A percentile compares a stretch with the other conserved stretches of the same genome.
phyloP scores from a whole-genome alignment of 2,113 vertebrate species.

The Hippocampus zosterae region DNA sequence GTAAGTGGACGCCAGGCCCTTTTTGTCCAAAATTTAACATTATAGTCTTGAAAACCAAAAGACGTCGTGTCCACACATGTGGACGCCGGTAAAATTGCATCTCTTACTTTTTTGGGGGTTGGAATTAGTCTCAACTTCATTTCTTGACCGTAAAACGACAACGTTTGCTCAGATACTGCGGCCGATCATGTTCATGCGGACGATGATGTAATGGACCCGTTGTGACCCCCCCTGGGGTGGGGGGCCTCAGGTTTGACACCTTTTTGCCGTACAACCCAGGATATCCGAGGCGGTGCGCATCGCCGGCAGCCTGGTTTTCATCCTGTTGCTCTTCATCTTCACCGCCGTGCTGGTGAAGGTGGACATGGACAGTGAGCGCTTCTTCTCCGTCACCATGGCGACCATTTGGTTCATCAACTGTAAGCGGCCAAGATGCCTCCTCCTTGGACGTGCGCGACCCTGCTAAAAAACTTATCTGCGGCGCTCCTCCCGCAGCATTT shows the following conservation, averaged over 20 bases:
- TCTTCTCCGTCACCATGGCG: slow-evolving; percentile 84
- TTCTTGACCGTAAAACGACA: neutral
- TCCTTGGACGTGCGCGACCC: too few species aligned
- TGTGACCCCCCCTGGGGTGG: too few species aligned
- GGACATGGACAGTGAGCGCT: slow-evolving; percentile 65
- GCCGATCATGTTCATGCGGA: too few species aligned
- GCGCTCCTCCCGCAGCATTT: slow-evolving; percentile 65
- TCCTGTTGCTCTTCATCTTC: slow-evolving; percentile 79
- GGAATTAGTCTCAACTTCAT: too few species aligned
- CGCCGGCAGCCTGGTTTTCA: slow-evolving; percentile 76
- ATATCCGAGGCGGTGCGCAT: slow-evolving; percentile 75
- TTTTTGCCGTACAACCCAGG: slow-evolving; percentile 50
- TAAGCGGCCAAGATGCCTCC: too few species aligned
- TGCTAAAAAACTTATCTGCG: neutral
- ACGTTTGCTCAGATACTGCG: neutral
- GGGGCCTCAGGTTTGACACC: too few species aligned
- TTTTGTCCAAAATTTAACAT: too few species aligned
- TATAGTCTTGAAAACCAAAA: too few species aligned
- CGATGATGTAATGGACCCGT: too few species aligned
- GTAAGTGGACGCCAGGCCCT: too few species aligned
- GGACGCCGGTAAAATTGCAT: neutral
- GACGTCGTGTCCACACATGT: too few species aligned
- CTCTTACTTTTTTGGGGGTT: too few species aligned
- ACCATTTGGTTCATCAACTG: slow-evolving; percentile 90
- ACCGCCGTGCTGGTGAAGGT: slow-evolving; percentile 79